Base-by-base conservation (phyloP, 2,113 vertebrate genomes). In the sheep (Ovis aries) region DNA sequence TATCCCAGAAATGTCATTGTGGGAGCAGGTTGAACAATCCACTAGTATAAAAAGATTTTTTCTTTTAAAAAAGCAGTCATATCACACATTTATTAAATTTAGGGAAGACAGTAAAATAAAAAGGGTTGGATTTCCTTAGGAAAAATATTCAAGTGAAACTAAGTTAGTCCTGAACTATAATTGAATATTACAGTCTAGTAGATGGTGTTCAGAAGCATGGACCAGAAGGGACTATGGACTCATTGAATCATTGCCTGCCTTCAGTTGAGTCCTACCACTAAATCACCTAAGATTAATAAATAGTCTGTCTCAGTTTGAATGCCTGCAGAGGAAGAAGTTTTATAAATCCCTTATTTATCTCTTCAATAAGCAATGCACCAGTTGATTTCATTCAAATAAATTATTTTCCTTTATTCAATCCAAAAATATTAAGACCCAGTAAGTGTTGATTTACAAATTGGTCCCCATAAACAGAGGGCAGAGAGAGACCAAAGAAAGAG, bases 1-100 rank as follows among this genome's bases (percentile, higher is more conserved):
- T 91, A 97, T 98, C 94, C 97, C 92, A 97, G 97, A 98, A 98
- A 96, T 82, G 95, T 97, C 92, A 95, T 25, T 89, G 59, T 92
- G 29, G 74, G 91, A 97, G 62, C 67, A 97, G 67, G 81, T 64
- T 95, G 84, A 98, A 94, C 82, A 91, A 80, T 55, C 77, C 92
- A 96, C 92, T 95, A 91, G 31, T 87, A 96, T 92, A 97, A 97
- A 96, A 97, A 94, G 60, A 92, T 93, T 90, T 81, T 94, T 91
- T 86, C 60, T 59, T 16, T 16, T 23, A 19, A 90, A 94, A 94
- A 96, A 97, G 60, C 67, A 90, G 74, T 94, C 78, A 83, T 59
- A 97, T 86, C 57, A 80, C 10, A 74, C 86, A 91, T 84, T 96
- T 97, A 89, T 92, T 98, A 97, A 91, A 95, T 94, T 96, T 97